phyloP scores from a whole-genome alignment of 2,113 vertebrate genomes.

The Stigmatopora nigra region DNA sequence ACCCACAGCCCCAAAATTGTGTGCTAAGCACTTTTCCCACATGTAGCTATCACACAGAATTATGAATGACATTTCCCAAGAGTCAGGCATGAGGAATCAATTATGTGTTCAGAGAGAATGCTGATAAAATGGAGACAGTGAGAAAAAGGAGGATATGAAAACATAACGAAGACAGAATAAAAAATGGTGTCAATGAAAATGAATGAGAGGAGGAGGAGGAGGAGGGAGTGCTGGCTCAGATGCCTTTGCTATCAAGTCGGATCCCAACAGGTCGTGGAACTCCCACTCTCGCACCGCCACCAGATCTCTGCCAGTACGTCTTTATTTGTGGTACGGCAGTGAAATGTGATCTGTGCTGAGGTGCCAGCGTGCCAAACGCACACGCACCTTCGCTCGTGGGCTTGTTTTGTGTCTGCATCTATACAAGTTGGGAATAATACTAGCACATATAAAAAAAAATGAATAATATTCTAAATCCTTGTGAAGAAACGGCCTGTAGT shows the following conservation, averaged over 20 bases:
- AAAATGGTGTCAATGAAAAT: conserved; percentile 46
- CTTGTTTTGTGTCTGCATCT: background rate
- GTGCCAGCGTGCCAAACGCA: conserved; percentile 26
- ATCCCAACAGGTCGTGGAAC: conserved; percentile 38
- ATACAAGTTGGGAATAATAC: background rate
- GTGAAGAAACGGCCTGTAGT: background rate
- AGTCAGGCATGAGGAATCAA: conserved; percentile 67
- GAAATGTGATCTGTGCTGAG: conserved; percentile 50
- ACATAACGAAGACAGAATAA: conserved; percentile 41
- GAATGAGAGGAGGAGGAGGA: conserved; percentile 47
- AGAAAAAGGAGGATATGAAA: conserved; percentile 21
- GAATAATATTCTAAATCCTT: background rate
- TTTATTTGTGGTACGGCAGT: conserved; percentile 53
- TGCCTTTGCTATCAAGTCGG: conserved; percentile 57
- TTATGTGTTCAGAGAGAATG: conserved; percentile 62
- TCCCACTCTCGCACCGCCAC: background rate
- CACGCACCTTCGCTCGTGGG: background rate
- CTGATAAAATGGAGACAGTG: conserved; percentile 51
- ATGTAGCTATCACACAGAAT: conserved; percentile 62
- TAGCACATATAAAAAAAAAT: background rate
- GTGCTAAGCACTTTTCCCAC: background rate
- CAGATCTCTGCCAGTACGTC: conserved; percentile 30
- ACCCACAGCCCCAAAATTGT: too few species aligned
- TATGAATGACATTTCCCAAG: conserved; percentile 68
- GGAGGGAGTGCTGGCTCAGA: conserved; percentile 25